Conservation (phyloP, 2,797 vertebrate genomes). For the Ambastaia sidthimunki region DNA sequence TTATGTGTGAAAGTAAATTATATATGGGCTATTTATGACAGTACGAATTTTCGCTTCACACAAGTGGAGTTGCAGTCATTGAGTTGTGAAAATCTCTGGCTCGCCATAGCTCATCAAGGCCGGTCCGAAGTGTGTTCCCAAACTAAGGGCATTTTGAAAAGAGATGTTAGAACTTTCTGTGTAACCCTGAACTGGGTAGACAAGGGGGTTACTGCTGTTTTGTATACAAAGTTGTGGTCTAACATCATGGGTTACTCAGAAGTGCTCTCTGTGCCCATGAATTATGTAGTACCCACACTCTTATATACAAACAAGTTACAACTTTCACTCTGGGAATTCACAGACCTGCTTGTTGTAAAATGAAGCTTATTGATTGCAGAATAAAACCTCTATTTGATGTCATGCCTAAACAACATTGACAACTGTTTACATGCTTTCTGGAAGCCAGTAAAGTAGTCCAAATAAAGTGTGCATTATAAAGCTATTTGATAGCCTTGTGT, state of each 20-base stretch:
- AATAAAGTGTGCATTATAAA: no score
- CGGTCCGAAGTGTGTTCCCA: slow-evolving; percentile 22
- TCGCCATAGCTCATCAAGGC: slow-evolving; percentile 1
- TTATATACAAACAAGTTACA: slow-evolving; percentile 16
- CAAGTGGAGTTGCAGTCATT: slow-evolving; percentile 2
- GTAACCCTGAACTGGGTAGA: slow-evolving; percentile 37
- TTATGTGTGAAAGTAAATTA: slow-evolving; percentile 46
- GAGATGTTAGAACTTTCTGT: slow-evolving; percentile 38
- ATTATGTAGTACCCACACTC: slow-evolving; percentile 32
- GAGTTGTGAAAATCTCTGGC: slow-evolving; percentile 19
- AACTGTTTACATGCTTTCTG: background rate
- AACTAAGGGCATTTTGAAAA: slow-evolving; percentile 49
- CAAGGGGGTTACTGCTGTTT: slow-evolving; percentile 19
- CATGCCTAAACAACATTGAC: slow-evolving; percentile 8
- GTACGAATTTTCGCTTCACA: slow-evolving; percentile 16
- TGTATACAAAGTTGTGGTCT: slow-evolving; percentile 3
- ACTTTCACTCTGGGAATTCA: background rate
- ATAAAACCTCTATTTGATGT: background rate
- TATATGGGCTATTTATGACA: slow-evolving; percentile 36
- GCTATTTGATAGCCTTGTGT: no score
- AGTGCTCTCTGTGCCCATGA: slow-evolving; percentile 15
- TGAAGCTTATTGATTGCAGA: background rate
- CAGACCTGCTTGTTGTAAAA: slow-evolving; percentile 21
- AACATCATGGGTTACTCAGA: background rate
- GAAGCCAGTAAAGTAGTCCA: no score